phyloP scores from a whole-genome alignment of 2,797 vertebrate species.

The Paguma larvata region DNA sequence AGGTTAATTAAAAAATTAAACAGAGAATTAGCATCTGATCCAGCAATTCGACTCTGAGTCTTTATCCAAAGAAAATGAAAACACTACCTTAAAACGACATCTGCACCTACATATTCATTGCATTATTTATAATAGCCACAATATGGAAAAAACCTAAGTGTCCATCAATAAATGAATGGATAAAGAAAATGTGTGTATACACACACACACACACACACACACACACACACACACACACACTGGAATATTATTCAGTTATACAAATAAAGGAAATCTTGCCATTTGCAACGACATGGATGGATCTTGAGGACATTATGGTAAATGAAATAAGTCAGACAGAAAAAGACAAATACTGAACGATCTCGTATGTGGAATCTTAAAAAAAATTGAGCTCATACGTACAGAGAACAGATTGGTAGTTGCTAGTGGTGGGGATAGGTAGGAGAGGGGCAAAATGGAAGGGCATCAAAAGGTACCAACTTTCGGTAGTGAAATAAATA shows the following conservation, averaged over 20 bases:
- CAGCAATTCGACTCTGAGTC: not conserved
- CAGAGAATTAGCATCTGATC: not conserved
- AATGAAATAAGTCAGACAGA: not conserved
- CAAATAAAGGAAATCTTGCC: not conserved
- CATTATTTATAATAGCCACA: not conserved
- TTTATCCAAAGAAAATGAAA: not conserved
- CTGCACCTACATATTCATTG: not conserved
- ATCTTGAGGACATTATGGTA: not conserved
- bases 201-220: not conserved
- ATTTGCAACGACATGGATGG: not conserved
- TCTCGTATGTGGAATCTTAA: not conserved
- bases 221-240: not conserved
- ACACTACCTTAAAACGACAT: not conserved
- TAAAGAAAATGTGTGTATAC: not conserved
- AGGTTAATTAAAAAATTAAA: not conserved
- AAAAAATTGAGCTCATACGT: not conserved
- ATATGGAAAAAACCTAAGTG: not conserved
- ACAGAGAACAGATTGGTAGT: not conserved
- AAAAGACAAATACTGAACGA: not conserved
- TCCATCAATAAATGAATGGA: not conserved
- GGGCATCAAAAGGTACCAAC: not conserved
- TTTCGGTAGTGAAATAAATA: not conserved
- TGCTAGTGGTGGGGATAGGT: not conserved
- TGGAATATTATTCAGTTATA: slow-evolving; percentile 16
- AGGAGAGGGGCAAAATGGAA: not conserved